phyloP scores from a whole-genome alignment of 2,797 vertebrate genomes.

The Syngnathus rostellatus region DNA sequence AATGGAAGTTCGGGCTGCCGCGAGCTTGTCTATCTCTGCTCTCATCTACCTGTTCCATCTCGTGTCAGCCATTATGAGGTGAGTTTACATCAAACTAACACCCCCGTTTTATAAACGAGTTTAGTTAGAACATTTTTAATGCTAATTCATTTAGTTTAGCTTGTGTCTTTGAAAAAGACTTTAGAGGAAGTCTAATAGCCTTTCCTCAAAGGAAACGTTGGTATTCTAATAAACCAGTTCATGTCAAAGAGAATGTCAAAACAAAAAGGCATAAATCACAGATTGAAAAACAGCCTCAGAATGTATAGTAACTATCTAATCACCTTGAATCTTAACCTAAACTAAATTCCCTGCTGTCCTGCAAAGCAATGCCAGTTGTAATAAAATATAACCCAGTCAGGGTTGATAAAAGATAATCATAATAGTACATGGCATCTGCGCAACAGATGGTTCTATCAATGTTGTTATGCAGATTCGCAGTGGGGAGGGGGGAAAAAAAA shows the following conservation, averaged over 20 bases:
- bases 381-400: too few relatives aligned
- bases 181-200: not conserved
- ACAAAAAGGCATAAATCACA: not conserved
- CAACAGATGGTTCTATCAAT: not conserved
- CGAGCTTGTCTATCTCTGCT: not conserved
- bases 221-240: not conserved
- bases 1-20: not conserved
- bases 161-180: too few relatives aligned
- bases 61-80: too few relatives aligned
- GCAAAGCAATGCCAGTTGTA: not conserved
- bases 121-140: too few relatives aligned
- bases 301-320: too few relatives aligned
- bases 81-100: too few relatives aligned
- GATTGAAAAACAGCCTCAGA: not conserved
- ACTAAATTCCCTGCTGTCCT: not conserved
- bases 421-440: too few relatives aligned
- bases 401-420: too few relatives aligned
- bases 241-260: not conserved
- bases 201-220: not conserved
- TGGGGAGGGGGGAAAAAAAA: constrained; percentile 6
- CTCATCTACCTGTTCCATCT: not conserved
- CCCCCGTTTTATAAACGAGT: too few relatives aligned
- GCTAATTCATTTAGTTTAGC: too few relatives aligned
- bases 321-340: not conserved
- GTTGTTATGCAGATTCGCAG: constrained; percentile 12